A percentile compares a stretch with the other conserved stretches of the same genome.
Evolutionary conservation across 2,113 vertebrate genomes (phyloP).

Genomic region (Phaethon lepturus): DNA sequence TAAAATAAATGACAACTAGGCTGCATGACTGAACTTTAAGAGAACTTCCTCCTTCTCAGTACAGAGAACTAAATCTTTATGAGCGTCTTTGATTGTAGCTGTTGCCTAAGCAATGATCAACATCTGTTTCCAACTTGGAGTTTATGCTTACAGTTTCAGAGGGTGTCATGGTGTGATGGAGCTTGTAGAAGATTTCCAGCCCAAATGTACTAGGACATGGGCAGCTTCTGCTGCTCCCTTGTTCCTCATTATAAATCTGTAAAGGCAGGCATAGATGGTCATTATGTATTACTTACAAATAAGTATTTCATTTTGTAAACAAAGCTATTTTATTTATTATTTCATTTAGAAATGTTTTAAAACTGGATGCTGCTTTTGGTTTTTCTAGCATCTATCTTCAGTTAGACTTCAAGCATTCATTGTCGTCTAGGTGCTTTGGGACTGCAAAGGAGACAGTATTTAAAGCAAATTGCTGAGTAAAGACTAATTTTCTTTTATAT

Average conservation of each 20-base stretch:
- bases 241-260: not conserved
- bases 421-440: not conserved
- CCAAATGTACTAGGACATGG: not conserved
- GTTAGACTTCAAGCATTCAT: not conserved
- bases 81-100: not conserved
- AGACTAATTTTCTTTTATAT: not conserved
- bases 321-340: not conserved
- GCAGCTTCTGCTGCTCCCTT: not conserved
- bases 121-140: not conserved
- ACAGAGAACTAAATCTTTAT: not conserved
- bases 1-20: not conserved
- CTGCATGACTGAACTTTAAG: not conserved
- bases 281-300: not conserved
- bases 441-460: not conserved
- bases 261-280: not conserved
- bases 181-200: not conserved
- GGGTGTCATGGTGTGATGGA: not conserved
- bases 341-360: not conserved
- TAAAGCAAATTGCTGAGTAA: not conserved
- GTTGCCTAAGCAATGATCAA: not conserved
- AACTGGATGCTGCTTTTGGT: not conserved
- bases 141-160: conserved; percentile 4
- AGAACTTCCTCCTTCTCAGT: not conserved
- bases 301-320: not conserved
- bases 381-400: not conserved